A percentile compares a stretch with the other conserved stretches of the same genome.
Conservation (phyloP, 2,113 vertebrate species). For the Clarias batrachus region DNA sequence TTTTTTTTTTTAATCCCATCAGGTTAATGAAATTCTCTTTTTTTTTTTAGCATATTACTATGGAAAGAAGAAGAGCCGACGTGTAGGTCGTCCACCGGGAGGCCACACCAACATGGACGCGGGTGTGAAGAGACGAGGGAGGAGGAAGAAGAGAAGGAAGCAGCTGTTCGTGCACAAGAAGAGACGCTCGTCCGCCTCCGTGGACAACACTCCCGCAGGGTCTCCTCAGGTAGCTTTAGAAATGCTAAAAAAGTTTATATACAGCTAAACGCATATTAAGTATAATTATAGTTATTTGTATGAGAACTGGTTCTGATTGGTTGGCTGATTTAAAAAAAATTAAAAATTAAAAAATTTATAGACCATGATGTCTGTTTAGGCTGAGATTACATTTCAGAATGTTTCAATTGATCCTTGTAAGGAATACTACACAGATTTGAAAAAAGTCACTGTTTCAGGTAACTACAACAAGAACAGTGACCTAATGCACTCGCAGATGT, state of each 20-base stretch:
- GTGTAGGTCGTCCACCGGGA: slow-evolving; percentile 87
- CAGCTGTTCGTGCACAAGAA: slow-evolving; percentile 97
- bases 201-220: slow-evolving; percentile 91
- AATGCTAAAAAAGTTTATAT: not conserved
- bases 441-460: not conserved
- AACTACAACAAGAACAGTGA: not conserved
- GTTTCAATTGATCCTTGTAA: not conserved
- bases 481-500: not conserved
- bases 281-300: not conserved
- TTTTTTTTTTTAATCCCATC: not conserved
- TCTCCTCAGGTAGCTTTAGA: slow-evolving; percentile 84
- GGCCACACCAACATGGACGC: slow-evolving; percentile 88
- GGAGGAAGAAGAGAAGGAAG: slow-evolving; percentile 92
- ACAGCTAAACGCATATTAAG: not conserved
- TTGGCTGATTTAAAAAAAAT: not conserved
- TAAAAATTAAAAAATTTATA: too few species aligned
- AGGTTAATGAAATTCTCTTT: not conserved
- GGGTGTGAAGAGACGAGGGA: slow-evolving; percentile 88
- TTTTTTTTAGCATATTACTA: slow-evolving; percentile 85
- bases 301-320: not conserved
- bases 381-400: not conserved
- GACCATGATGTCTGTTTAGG: not conserved
- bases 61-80: slow-evolving; percentile 90
- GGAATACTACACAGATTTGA: not conserved
- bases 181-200: slow-evolving; percentile 86